These are phyloP conservation scores for Corvus moneduloides DNA, from an alignment of 2,113 vertebrate genomes.

Conservation along the genomic window DNA sequence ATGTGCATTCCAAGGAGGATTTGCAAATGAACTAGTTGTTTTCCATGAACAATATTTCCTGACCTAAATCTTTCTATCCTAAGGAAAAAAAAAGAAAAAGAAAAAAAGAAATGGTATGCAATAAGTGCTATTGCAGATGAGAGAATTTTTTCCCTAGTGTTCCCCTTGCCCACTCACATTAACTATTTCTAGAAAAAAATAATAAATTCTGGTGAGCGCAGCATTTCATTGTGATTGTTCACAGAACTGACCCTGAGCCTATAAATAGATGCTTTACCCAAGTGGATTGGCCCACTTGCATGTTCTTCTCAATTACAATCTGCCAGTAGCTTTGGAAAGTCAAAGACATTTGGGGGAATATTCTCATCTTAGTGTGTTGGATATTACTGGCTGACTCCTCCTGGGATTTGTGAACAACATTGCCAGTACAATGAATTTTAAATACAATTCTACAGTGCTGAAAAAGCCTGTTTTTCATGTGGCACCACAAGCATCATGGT, in stretches of 20 bases:
- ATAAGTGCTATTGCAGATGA: neutral
- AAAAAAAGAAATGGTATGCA: neutral
- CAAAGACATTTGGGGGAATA: neutral
- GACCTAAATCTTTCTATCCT: conserved; percentile 7
- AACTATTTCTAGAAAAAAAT: neutral
- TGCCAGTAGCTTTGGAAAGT: neutral
- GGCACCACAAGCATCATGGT: neutral
- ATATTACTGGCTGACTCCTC: neutral
- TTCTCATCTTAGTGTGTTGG: neutral
- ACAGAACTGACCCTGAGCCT: neutral
- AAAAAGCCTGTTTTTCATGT: neutral
- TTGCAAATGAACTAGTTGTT: conserved; percentile 33
- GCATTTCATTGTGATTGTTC: neutral
- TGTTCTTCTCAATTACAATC: neutral
- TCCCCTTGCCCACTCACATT: neutral
- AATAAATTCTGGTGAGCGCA: neutral
- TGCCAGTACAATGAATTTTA: neutral
- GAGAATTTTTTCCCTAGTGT: neutral
- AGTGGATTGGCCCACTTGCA: neutral
- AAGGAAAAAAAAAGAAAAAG: neutral
- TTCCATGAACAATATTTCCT: neutral
- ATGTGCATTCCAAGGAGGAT: conserved; percentile 15
- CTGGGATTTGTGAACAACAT: neutral
- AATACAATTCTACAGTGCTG: neutral
- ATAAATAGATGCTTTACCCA: neutral